phyloP scores from a whole-genome alignment of 2,888 invertebrate species.

The Strigamia maritima region DNA sequence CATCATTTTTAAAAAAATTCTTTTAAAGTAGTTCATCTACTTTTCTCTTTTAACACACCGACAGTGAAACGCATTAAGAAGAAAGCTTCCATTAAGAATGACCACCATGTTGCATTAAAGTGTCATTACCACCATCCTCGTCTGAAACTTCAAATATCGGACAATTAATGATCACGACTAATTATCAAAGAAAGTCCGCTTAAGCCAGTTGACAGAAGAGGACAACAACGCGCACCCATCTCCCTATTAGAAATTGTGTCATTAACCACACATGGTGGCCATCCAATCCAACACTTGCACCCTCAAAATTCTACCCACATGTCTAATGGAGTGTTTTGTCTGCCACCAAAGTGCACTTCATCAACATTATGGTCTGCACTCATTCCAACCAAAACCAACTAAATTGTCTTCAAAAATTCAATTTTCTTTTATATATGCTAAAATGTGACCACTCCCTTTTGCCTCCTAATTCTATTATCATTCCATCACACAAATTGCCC shows the following conservation, averaged over 20 bases:
- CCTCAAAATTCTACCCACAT: constrained; percentile 34
- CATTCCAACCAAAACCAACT: neutral
- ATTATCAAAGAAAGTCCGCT: constrained; percentile 25
- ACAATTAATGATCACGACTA: constrained; percentile 30
- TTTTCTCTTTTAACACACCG: neutral
- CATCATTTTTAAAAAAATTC: neutral
- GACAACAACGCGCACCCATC: constrained; percentile 21
- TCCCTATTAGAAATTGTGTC: constrained; percentile 25
- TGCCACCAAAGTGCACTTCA: constrained; percentile 23
- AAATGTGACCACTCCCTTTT: constrained; percentile 12
- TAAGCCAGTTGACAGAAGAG: constrained; percentile 24
- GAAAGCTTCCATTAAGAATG: constrained; percentile 25
- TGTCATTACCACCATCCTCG: constrained; percentile 26
- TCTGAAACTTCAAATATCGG: constrained; percentile 20
- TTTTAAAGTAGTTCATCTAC: neutral
- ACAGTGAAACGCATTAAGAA: constrained; percentile 24
- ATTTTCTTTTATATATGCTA: constrained; percentile 4
- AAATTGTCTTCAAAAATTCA: constrained; percentile 12
- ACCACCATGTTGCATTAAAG: constrained; percentile 26
- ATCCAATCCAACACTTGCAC: constrained; percentile 21
- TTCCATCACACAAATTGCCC: constrained; percentile 25
- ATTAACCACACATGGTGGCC: constrained; percentile 23
- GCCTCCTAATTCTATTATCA: constrained; percentile 13
- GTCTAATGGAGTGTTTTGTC: constrained; percentile 33
- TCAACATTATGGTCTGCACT: constrained; percentile 5